Base-by-base conservation (phyloP, 2,113 vertebrate species). In the Protobothrops flavoviridis region DNA sequence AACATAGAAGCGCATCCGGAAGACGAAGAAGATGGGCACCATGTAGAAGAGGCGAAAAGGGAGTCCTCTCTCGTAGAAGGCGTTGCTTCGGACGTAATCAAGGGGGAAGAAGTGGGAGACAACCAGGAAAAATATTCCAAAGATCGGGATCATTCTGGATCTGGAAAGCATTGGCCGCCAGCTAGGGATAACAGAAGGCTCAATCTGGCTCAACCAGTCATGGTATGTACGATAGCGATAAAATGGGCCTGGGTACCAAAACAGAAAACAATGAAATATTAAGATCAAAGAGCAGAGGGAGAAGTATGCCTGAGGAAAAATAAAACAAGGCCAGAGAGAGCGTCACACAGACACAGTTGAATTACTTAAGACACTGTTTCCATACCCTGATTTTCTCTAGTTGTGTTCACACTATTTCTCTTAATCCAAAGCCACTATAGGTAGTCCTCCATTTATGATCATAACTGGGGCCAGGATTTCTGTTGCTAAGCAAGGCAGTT, bases 1-100 rank as follows among this genome's bases (percentile, higher is more conserved):
- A 0, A 98, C 98, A 69, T 98, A 99, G 97, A 99, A 99, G 91
- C 99, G 98, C 99, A 99, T 98, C 93, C 99, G 97, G 94, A 99
- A 99, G 93, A 98, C 98, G 90, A 99, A 99, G 97, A 99, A 99
- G 88, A 98, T 95, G 0, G 97, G 98, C 3, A 98, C 93, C 98
- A 99, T 99, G 98, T 99, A 99, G 97, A 98, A 98, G 45, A 98
- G 96, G 96, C 99, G 98, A 94, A 94, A 95, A 56, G 98, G 97
- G 93, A 98, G 95, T 94, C 97, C 97, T 23, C 96, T 93, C 48
- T 98, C 97, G 91, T 98, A 97, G 96, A 99, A 99, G 81, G 98
- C 98, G 0, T 98, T 97, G 0, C 97, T 97, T 9, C 97, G 98
- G 89, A 98, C 98, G 4, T 98, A 98, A 7, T 97, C 96, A 95